Evolutionary conservation across 2,888 invertebrate species (phyloP), one percentile per base, ranked within the genome.

Genomic region (Sipunculus nudus): DNA sequence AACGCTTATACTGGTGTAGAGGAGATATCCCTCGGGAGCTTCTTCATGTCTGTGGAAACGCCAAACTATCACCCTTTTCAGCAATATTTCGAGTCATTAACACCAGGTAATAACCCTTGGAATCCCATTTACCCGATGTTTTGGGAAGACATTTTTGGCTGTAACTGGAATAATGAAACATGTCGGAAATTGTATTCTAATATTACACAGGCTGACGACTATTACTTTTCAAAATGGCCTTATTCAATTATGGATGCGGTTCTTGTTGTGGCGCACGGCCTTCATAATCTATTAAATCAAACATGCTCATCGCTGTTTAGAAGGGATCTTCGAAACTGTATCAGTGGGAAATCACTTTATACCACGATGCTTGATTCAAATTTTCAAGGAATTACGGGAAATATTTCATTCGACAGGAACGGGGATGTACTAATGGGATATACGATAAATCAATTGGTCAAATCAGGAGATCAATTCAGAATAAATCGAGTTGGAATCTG

Each of bases 381-480:
- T 10, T 10, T 35, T 8, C 8, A 10, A 35, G 8, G 13, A 10
- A 10, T 13, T 49, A 28, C 43, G 2, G 31, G 29, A 3, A 10
- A 10, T 19, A 29, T 53, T 23, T 8, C 28, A 21, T 28, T 53
- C 16, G 53, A 53, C n/a, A 6, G 5, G 21, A 13, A 26, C 23
- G 53, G 53, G 8, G 43, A 53, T 43, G 21, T 43, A 10, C 29
- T 43, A 2, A 26, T 29, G 13, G 45, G 32, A 16, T 53, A 43
- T 19, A 31, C 23, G 10, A 28, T 43, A 23, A 41, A 13, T 13
- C 29, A 53, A 23, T 31, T 52, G 23, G n/a, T n/a, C n/a, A n/a
- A n/a, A n/a, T n/a, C n/a, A n/a, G n/a, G n/a, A n/a, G n/a, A n/a
- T n/a, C n/a, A n/a, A n/a, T n/a, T n/a, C n/a, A n/a, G n/a, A n/a